Conservation (phyloP, 2,797 vertebrate genomes). For the Typhlichthys eigenmanni region DNA sequence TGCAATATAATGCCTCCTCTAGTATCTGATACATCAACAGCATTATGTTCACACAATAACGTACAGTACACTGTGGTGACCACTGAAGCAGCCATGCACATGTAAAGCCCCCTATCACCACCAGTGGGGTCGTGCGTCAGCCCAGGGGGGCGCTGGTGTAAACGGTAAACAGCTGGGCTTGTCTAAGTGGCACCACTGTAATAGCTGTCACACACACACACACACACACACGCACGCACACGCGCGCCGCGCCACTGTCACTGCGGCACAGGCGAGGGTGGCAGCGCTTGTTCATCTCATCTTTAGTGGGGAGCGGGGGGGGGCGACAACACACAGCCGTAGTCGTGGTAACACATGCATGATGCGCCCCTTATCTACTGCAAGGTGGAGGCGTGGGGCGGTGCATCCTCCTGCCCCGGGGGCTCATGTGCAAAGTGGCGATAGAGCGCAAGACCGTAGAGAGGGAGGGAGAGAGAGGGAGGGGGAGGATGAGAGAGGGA, state of each 20-base stretch:
- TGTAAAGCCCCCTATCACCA: too few relatives aligned
- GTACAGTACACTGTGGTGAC: too few relatives aligned
- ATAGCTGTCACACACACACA: constrained; percentile 22
- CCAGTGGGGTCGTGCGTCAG: constrained; percentile 6
- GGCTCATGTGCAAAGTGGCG: constrained; percentile 67
- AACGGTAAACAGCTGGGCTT: constrained; percentile 17
- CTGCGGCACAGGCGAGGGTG: constrained; percentile 36
- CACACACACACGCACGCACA: constrained; percentile 7
- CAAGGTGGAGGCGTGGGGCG: constrained; percentile 54
- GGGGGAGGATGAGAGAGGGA: neutral
- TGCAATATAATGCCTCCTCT: too few relatives aligned
- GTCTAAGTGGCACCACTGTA: constrained; percentile 27
- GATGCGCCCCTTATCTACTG: constrained; percentile 54
- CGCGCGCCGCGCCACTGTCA: constrained; percentile 17
- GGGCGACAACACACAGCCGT: constrained; percentile 38
- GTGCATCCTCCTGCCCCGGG: constrained; percentile 47
- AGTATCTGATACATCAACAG: neutral
- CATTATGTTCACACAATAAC: neutral
- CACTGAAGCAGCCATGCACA: too few relatives aligned
- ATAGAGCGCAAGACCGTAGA: constrained; percentile 61
- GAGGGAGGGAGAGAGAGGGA: constrained; percentile 31
- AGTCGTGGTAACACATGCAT: constrained; percentile 49
- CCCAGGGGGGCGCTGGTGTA: constrained; percentile 16
- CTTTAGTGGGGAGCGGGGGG: neutral
- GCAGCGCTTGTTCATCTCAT: constrained; percentile 17